phyloP scores from a whole-genome alignment of 2,113 vertebrate genomes.

The Glareola pratincola region DNA sequence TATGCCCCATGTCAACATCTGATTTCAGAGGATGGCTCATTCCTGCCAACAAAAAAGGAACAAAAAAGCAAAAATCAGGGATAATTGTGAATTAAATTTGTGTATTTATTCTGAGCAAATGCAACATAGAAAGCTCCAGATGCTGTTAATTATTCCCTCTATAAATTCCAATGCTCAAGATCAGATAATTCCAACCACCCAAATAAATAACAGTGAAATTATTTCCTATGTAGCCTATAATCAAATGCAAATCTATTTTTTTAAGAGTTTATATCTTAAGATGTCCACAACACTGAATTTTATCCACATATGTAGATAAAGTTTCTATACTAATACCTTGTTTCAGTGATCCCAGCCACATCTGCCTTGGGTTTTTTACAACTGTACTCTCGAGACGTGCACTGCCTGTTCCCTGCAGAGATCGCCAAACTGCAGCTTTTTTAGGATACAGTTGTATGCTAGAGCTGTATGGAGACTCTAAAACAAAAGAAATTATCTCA shows the following conservation, averaged over 20 bases:
- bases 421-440: conserved; percentile 75
- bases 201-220: background rate
- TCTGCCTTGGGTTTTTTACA: conserved; percentile 63
- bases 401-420: conserved; percentile 67
- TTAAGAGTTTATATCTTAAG: background rate
- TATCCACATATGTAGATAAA: background rate
- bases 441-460: conserved; percentile 77
- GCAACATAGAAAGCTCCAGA: background rate
- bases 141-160: conserved; percentile 9
- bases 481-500: background rate
- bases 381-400: conserved; percentile 56
- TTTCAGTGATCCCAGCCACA: conserved; percentile 79
- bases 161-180: background rate
- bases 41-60: conserved; percentile 55
- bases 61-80: background rate
- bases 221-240: background rate
- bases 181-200: conserved; percentile 10
- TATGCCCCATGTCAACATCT: conserved; percentile 50
- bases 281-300: background rate
- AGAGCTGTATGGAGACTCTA: conserved; percentile 88
- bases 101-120: background rate
- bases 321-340: conserved; percentile 70
- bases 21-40: conserved; percentile 62
- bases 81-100: background rate
- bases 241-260: background rate